Evolutionary conservation across 2,888 invertebrate species (phyloP).

Genomic region (Caenorhabditis afra): DNA sequence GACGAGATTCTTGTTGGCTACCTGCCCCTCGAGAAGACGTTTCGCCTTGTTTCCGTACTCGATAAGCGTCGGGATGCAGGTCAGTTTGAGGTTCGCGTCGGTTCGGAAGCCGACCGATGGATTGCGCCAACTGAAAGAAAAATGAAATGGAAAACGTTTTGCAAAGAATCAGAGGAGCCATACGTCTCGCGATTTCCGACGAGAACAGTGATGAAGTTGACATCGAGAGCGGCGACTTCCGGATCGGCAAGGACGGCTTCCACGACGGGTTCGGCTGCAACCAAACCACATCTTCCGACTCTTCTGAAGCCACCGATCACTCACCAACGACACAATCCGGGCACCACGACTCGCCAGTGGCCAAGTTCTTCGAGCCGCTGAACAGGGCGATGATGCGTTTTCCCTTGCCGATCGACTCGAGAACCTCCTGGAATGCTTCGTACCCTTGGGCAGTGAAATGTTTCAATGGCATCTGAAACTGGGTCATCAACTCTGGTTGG

Average conservation of each 20-base stretch:
- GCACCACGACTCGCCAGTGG: constrained; percentile 72
- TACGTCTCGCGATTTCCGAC: constrained; percentile 66
- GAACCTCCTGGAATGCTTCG: constrained; percentile 50
- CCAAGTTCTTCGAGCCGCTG: constrained; percentile 64
- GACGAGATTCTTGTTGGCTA: constrained; percentile 59
- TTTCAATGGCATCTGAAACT: constrained; percentile 48
- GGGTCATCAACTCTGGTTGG: too few species aligned
- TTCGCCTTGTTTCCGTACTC: constrained; percentile 61
- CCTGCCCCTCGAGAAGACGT: constrained; percentile 62
- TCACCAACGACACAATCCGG: constrained; percentile 72
- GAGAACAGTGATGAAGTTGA: constrained; percentile 62
- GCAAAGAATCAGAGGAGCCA: too few species aligned
- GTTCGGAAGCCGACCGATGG: constrained; percentile 64
- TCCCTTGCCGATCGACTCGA: constrained; percentile 43
- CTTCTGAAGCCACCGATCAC: neutral
- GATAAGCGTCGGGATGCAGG: constrained; percentile 70
- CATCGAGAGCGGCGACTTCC: constrained; percentile 44
- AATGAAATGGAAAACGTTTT: constrained; percentile 1
- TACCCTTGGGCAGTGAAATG: constrained; percentile 59
- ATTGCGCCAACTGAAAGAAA: constrained; percentile 67
- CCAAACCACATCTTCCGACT: neutral
- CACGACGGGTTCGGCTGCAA: constrained; percentile 70
- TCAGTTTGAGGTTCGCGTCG: constrained; percentile 63
- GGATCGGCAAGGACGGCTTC: constrained; percentile 48
- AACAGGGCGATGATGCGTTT: constrained; percentile 65